Evolutionary conservation across 2,888 invertebrate genomes (phyloP).

Genomic region (Drosophila mimetica): DNA sequence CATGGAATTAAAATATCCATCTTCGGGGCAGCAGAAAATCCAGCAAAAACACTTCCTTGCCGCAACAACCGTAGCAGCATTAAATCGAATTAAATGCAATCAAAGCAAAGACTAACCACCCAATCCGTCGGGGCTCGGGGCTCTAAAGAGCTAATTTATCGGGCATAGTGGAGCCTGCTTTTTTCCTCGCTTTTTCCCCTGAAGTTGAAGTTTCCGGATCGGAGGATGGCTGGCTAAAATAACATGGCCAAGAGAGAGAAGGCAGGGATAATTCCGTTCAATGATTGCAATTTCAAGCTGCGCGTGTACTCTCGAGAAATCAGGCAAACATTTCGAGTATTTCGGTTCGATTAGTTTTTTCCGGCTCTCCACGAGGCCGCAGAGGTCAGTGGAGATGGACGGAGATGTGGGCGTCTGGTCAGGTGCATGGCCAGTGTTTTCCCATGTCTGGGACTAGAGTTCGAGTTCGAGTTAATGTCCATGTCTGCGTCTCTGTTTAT

Average conservation of each 20-base stretch:
- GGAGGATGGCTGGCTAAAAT: constrained; percentile 21
- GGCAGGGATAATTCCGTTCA: constrained; percentile 49
- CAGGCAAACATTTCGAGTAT: constrained; percentile 66
- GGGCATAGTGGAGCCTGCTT: constrained; percentile 22
- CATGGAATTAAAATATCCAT: constrained; percentile 13
- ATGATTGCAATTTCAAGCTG: constrained; percentile 63
- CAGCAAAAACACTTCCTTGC: background rate
- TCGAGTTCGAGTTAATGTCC: constrained; percentile 36
- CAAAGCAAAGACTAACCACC: constrained; percentile 28
- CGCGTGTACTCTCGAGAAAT: constrained; percentile 71
- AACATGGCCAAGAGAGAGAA: constrained; percentile 25
- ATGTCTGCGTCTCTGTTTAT: constrained; percentile 40
- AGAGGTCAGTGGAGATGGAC: constrained; percentile 48
- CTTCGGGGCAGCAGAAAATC: background rate
- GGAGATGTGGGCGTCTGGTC: constrained; percentile 25
- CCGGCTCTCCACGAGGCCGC: constrained; percentile 36
- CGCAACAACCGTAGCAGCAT: constrained; percentile 10
- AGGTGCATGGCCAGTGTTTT: constrained; percentile 21
- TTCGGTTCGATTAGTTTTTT: constrained; percentile 71
- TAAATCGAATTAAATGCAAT: constrained; percentile 50
- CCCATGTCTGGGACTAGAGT: constrained; percentile 32
- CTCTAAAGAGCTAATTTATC: constrained; percentile 59
- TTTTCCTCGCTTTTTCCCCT: constrained; percentile 1
- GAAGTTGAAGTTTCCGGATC: constrained; percentile 47
- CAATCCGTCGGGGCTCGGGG: constrained; percentile 4